Evolutionary conservation across 1,140 invertebrate species (phyloP).

Genomic region (Musca domestica): DNA sequence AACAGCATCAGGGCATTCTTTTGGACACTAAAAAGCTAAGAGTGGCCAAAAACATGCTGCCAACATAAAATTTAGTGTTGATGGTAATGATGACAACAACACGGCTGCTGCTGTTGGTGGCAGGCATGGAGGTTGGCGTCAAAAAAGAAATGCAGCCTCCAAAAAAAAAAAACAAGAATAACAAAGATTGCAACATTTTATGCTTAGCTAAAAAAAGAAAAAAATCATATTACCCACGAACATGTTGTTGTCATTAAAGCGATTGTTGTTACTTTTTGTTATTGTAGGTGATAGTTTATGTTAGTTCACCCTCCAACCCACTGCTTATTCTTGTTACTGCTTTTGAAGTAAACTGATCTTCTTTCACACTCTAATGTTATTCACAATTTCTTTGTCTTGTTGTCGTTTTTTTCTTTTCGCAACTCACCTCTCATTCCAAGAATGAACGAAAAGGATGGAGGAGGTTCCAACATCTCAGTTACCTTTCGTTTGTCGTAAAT

Average conservation of each 20-base stretch:
- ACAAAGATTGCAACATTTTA: neutral
- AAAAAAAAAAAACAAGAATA: neutral
- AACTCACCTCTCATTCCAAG: neutral
- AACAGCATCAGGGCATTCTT: neutral
- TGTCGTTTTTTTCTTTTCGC: neutral
- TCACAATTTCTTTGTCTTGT: neutral
- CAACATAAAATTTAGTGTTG: too few species aligned
- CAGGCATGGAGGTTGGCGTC: neutral
- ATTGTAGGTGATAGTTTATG: neutral
- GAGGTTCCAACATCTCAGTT: neutral
- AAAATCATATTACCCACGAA: too few species aligned
- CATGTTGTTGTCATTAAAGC: too few species aligned
- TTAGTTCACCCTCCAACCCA: too few species aligned
- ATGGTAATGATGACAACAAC: neutral
- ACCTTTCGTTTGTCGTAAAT: neutral
- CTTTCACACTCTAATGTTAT: too few species aligned
- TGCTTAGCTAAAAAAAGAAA: neutral
- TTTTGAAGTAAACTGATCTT: too few species aligned
- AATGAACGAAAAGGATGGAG: neutral
- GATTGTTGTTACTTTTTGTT: neutral
- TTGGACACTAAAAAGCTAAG: neutral
- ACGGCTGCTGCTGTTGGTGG: neutral
- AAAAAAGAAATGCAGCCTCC: slow-evolving; percentile 4
- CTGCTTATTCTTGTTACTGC: too few species aligned
- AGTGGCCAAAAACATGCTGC: neutral